phyloP scores from a whole-genome alignment of 2,113 vertebrate genomes.

The Spheniscus mendiculus region DNA sequence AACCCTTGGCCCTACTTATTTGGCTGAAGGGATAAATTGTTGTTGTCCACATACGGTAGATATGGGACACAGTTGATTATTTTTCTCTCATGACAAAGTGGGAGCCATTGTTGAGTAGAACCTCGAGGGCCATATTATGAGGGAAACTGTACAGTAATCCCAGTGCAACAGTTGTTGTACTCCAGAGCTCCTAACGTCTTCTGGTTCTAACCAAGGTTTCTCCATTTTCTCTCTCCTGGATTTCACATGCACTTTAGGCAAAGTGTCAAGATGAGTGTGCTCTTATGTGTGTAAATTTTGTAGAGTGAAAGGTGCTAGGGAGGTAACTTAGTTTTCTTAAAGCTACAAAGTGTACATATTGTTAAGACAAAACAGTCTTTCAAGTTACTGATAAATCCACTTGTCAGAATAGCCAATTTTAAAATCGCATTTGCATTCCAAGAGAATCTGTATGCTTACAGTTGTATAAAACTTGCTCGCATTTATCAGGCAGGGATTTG shows the following conservation, averaged over 20 bases:
- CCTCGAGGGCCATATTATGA: background rate
- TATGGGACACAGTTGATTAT: background rate
- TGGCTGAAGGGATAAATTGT: background rate
- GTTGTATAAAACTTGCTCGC: background rate
- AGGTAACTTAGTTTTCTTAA: background rate
- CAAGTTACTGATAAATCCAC: background rate
- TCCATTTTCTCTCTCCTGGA: background rate
- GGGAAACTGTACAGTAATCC: background rate
- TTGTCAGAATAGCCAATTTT: background rate
- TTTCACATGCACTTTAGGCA: constrained; percentile 53
- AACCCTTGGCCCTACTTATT: background rate
- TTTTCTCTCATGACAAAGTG: background rate
- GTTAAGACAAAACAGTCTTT: background rate
- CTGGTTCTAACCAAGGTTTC: background rate
- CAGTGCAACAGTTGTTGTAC: background rate
- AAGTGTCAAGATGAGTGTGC: background rate
- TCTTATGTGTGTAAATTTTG: constrained; percentile 19
- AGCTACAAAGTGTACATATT: background rate
- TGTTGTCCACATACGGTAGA: background rate
- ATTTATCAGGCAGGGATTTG: background rate
- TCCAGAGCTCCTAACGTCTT: background rate
- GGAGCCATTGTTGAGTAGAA: background rate
- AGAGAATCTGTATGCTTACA: background rate
- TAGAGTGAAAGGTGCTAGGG: background rate
- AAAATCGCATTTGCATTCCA: background rate